Percentiles rank a stretch among this genome's conserved stretches.
These are phyloP conservation scores for Xanthia icteritia DNA, from an alignment of 2,888 invertebrate genomes.

Conservation along the genomic window DNA sequence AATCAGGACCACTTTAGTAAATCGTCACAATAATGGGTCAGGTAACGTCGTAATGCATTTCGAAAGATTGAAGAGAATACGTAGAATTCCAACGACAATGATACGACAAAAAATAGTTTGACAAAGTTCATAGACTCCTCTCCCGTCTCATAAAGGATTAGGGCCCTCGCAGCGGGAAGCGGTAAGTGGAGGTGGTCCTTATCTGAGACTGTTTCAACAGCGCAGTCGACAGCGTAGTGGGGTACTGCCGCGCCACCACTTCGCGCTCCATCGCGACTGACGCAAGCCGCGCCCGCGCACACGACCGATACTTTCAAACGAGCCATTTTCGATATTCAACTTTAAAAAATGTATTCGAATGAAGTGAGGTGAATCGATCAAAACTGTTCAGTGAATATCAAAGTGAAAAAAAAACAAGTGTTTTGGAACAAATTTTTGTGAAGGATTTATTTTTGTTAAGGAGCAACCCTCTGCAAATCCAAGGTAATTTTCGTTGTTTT, in stretches of 20 bases:
- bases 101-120: conserved; percentile 76
- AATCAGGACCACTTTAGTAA: conserved; percentile 57
- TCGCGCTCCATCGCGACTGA: conserved; percentile 80
- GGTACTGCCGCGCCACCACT: conserved; percentile 77
- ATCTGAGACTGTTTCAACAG: conserved; percentile 84
- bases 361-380: conserved; percentile 83
- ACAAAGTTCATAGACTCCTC: conserved; percentile 84
- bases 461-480: conserved; percentile 76
- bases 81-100: conserved; percentile 75
- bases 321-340: conserved; percentile 72
- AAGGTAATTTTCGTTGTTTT: conserved; percentile 80
- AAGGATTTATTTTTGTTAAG: conserved; percentile 79
- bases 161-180: conserved; percentile 83
- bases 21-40: conserved; percentile 62
- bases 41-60: conserved; percentile 66
- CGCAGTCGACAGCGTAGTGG: conserved; percentile 79
- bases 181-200: conserved; percentile 82
- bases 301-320: conserved; percentile 73
- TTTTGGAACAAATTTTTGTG: conserved; percentile 72
- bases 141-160: conserved; percentile 79
- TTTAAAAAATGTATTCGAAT: conserved; percentile 83
- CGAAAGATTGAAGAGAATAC: conserved; percentile 68
- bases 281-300: conserved; percentile 83
- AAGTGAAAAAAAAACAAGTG: conserved; percentile 73
- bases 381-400: conserved; percentile 71